Base-by-base conservation (phyloP, 2,797 vertebrate species). In the Spinus olivaceus region DNA sequence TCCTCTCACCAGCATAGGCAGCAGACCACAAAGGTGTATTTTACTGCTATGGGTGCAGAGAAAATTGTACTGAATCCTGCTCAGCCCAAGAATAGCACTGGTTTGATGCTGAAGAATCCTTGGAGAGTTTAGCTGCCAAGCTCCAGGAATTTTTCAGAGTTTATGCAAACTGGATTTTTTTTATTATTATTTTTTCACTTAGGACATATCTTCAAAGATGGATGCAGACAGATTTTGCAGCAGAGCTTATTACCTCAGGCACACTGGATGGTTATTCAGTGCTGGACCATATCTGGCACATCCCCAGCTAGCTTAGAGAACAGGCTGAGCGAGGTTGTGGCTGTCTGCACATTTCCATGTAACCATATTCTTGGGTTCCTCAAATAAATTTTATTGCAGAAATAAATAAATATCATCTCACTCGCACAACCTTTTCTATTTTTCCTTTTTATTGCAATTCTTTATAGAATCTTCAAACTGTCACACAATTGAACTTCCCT, bases 361-460 rank as follows among this genome's bases (percentile, higher is more conserved):
- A 82, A n/a, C 22, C 37, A 28, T 61, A 41, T 17, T 65, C 49
- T 54, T 54, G 49, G 49, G 33, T 85, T 80, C n/a, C 50, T 80
- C 51, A 70, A 76, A 63, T 33, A 71, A 42, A 64, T 92, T 93
- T 81, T 61, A 56, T 86, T 76, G 8, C 27, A 89, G 24, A 86
- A 87, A 91, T 71, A 94, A 91, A 91, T 83, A 88, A 83, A 78
- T 81, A 92, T 74, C 0, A 20, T 70, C 37, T 88, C 30, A 13
- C 46, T 57, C 64, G 33, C 22, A 84, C 32, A 77, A 44, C 12
- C 60, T 81, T 92, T 92, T 81, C 81, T 83, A 88, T 93, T 95
- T 96, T 96, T 28, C 57, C 19, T 81, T 95, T 90, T 95, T 66
- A 80, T 71, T 93, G 71, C 35, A 94, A 82, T 86, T 94, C 86